Conservation (phyloP, 2,888 invertebrate genomes). For the Athalia circularis region DNA sequence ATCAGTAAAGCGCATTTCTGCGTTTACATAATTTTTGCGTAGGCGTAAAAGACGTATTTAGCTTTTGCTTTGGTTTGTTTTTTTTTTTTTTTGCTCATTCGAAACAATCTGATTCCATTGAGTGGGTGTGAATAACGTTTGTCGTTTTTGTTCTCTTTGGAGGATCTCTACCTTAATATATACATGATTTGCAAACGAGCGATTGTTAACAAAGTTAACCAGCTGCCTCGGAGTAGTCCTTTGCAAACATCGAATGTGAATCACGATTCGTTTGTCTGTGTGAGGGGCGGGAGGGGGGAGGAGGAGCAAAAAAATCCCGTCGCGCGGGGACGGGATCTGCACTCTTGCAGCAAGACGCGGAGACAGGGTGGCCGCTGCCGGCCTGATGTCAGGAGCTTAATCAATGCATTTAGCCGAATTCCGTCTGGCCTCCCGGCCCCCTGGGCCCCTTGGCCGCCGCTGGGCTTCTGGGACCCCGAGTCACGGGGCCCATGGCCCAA, state of each 20-base stretch:
- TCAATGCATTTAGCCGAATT: constrained; percentile 74
- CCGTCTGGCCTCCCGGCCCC: constrained; percentile 64
- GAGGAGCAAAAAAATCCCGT: constrained; percentile 30
- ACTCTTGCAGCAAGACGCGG: constrained; percentile 19
- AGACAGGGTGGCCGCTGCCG: constrained; percentile 41
- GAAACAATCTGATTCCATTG: no score
- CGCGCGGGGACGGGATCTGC: constrained; percentile 14
- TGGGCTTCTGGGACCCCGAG: no score
- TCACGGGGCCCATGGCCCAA: constrained; percentile 60
- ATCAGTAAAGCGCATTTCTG: no score
- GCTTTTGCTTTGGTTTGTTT: no score
- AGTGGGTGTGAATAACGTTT: no score
- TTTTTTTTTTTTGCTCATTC: no score
- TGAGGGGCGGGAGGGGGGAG: no score
- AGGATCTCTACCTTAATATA: background rate
- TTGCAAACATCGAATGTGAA: constrained; percentile 41
- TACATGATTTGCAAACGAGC: constrained; percentile 30
- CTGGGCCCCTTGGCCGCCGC: background rate
- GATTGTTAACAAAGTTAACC: constrained; percentile 29
- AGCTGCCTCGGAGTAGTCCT: constrained; percentile 2
- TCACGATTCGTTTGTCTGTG: constrained; percentile 10
- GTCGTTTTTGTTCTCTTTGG: no score
- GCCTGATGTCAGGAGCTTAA: constrained; percentile 71
- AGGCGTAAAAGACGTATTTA: no score
- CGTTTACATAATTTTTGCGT: no score